These are phyloP conservation scores for Chionodraco myersi DNA, from an alignment of 2,113 vertebrate genomes.

Conservation along the genomic window DNA sequence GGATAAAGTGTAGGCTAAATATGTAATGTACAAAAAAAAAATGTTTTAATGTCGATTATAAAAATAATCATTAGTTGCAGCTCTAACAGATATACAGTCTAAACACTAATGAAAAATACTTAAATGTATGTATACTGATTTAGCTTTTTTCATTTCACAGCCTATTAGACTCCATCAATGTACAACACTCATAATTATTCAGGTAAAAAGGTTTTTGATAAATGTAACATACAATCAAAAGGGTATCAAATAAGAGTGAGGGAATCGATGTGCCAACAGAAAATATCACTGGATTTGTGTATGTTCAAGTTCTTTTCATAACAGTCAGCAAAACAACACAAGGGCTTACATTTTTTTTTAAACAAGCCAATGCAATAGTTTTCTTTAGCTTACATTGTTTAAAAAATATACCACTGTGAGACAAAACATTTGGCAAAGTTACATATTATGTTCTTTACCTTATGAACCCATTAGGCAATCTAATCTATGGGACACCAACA, in stretches of 20 bases:
- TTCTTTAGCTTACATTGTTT: neutral
- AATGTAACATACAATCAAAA: neutral
- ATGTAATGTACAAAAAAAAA: too few species aligned
- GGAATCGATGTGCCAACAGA: conserved; percentile 3
- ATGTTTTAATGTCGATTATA: too few species aligned
- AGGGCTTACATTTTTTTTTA: neutral
- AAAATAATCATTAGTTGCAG: too few species aligned
- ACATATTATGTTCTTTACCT: neutral
- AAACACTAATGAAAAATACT: neutral
- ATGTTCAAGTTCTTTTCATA: neutral
- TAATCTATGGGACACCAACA: conserved; percentile 10
- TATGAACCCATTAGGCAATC: neutral
- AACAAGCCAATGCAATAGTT: neutral
- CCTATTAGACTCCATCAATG: neutral
- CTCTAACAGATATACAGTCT: neutral
- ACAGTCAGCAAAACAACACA: neutral
- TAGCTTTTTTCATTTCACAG: neutral
- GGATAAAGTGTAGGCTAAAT: too few species aligned
- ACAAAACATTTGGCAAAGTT: too few species aligned
- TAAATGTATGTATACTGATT: neutral
- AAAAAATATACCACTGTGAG: too few species aligned
- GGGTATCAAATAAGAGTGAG: neutral
- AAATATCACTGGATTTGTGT: conserved; percentile 16
- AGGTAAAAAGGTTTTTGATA: neutral
- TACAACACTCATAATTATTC: neutral